Evolutionary conservation across 2,113 vertebrate genomes (phyloP), one percentile per base, ranked within the genome.

Genomic region (Rostratula benghalensis): DNA sequence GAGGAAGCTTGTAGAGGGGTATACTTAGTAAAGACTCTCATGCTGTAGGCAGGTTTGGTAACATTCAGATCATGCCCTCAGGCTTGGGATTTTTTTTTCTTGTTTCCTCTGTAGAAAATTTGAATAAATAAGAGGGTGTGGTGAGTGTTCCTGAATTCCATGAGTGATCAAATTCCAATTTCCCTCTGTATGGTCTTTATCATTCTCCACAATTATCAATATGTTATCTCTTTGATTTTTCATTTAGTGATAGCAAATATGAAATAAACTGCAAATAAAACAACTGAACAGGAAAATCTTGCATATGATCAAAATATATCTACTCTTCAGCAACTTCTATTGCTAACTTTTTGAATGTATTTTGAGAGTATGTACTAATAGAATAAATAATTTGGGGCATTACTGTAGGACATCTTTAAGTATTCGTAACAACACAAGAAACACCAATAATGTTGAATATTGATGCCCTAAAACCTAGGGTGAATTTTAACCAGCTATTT

Each of bases 91-190:
- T 96, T 95, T 83, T 74, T 93, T 94, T 91, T 60, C 87, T 94
- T 80, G 56, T 76, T 97, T 96, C 71, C 69, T 95, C 88, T 96
- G 83, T 8, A 93, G 78, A 89, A 90, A 81, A 96, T 95, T 95
- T 95, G 90, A 96, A 93, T 96, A 84, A 92, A 68, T 86, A 90
- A 83, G 75, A 89, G 92, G 94, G 92, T 93, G 96, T 94, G 93
- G 85, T 94, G 51, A 41, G 54, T 89, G 24, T 4, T 35, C 78
- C 79, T 86, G 87, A 79, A 92, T 96, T 97, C 83, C 51, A 4
- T 23, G 48, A 76, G n/a, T 69, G 87, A 94, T 97, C 68, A 73
- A 78, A 83, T 93, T 95, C 54, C 43, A 24, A 10, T 77, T 93
- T 91, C 48, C 59, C 8, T 69, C 37, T 43, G 20, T 46, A 9